Evolutionary conservation across 1,140 invertebrate species (phyloP).

Genomic region (Apis florea): DNA sequence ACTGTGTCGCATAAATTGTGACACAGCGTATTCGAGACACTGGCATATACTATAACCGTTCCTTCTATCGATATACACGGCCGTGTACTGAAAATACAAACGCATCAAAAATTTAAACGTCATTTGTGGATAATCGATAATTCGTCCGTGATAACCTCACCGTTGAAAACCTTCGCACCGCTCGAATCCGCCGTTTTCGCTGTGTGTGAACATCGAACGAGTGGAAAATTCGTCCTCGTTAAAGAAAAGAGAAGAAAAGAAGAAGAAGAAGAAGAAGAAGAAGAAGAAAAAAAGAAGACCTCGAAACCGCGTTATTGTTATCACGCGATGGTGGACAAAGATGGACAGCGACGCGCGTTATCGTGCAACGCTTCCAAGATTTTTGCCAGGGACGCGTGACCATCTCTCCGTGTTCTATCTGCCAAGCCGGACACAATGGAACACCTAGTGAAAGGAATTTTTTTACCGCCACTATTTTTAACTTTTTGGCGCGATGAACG

Average conservation of each 20-base stretch:
- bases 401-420: slow-evolving; percentile 41
- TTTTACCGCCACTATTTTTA: slow-evolving; percentile 60
- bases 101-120: slow-evolving; percentile 52
- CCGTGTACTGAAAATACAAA: slow-evolving; percentile 34
- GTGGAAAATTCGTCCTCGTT: background rate
- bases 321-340: background rate
- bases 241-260: background rate
- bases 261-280: no score
- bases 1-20: background rate
- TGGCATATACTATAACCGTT: slow-evolving; percentile 7
- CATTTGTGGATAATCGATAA: slow-evolving; percentile 59
- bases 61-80: slow-evolving; percentile 11
- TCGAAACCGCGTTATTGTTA: background rate
- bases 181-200: background rate
- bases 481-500: slow-evolving; percentile 42
- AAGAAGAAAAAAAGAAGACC: background rate
- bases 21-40: slow-evolving; percentile 13
- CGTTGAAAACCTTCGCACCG: slow-evolving; percentile 49
- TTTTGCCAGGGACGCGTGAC: slow-evolving; percentile 18
- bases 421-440: slow-evolving; percentile 55
- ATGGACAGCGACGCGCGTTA: background rate
- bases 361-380: slow-evolving; percentile 49
- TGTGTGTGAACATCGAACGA: background rate
- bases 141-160: slow-evolving; percentile 19
- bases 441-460: slow-evolving; percentile 55